phyloP scores from a whole-genome alignment of 2,797 vertebrate genomes.

The Sarcophilus harrisii region DNA sequence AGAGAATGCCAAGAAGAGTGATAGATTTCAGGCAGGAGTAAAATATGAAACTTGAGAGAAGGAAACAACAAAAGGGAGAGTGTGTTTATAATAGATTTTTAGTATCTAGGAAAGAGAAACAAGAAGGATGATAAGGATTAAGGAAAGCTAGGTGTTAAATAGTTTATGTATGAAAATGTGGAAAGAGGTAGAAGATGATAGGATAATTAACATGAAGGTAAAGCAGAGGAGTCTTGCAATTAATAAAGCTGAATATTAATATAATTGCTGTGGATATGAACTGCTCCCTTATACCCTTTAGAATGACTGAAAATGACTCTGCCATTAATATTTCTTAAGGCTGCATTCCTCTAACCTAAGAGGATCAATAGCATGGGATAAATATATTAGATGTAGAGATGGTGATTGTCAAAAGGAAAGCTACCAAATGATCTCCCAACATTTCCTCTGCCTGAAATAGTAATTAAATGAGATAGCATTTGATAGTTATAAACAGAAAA shows the following conservation, averaged over 20 bases:
- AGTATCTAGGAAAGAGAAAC: neutral
- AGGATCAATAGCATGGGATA: too few relatives aligned
- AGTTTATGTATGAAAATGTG: neutral
- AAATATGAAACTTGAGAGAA: neutral
- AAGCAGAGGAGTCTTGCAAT: neutral
- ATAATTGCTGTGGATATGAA: too few relatives aligned
- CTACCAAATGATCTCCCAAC: too few relatives aligned
- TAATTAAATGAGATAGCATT: too few relatives aligned
- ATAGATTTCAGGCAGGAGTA: neutral
- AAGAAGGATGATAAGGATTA: neutral
- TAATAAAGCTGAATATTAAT: neutral
- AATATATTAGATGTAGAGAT: too few relatives aligned
- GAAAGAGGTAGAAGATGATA: neutral
- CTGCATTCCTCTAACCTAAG: too few relatives aligned
- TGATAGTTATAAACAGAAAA: too few relatives aligned
- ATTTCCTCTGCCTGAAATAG: too few relatives aligned
- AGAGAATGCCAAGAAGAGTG: neutral
- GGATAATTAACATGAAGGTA: neutral
- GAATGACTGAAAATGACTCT: too few relatives aligned
- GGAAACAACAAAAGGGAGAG: neutral
- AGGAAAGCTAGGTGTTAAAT: neutral
- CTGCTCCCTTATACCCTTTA: too few relatives aligned
- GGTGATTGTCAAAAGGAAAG: too few relatives aligned
- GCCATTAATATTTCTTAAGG: too few relatives aligned
- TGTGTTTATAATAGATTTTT: neutral